Evolutionary conservation across 2,113 vertebrate species (phyloP), one percentile per base, ranked within the genome.

Genomic region (Plectropomus leopardus): DNA sequence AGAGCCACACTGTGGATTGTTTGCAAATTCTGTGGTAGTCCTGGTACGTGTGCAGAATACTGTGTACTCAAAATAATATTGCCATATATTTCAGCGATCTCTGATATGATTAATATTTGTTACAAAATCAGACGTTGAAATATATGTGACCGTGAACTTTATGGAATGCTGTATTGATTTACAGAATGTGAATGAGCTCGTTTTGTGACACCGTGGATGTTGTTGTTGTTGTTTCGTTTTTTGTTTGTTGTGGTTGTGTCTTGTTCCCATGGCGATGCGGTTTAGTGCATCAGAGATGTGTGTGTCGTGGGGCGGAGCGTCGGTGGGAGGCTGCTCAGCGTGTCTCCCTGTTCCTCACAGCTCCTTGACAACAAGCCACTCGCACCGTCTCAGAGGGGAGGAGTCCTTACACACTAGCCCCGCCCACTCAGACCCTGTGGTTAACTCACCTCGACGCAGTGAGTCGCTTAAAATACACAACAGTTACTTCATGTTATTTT

Each of bases 261-360:
- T 81, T 72, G 82, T 85, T 78, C 63, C 72, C 70, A 45, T 66
- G 89, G 85, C 78, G 76, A 83, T 84, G 86, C 67, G 76, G 83
- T 88, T 83, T 85, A 95, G 95, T 88, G 86, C 90, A 83, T 91
- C 92, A 80, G 88, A 88, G 73, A 68, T 93, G 82, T 96, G 94
- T 92, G 89, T 94, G 86, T 85, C 94, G 70, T 95, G 95, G 94
- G 94, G 80, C 51, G 80, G 83, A 74, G 85, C 89, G 16, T 84
- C 93, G 88, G 90, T 94, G 87, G 86, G 93, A 85, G 92, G 93
- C 95, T 95, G 95, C 93, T 95, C 95, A 93, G 95, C 92, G 88
- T 96, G 95, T 95, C 91, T 96, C 83, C 92, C 93, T 95, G 92
- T 95, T 91, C 91, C 95, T 94, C 89, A 94, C 96, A 99, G 97